A percentile compares a stretch with the other conserved stretches of the same genome.
Evolutionary conservation across 2,888 invertebrate genomes (phyloP).

Genomic region (Coecobrya sp.): DNA sequence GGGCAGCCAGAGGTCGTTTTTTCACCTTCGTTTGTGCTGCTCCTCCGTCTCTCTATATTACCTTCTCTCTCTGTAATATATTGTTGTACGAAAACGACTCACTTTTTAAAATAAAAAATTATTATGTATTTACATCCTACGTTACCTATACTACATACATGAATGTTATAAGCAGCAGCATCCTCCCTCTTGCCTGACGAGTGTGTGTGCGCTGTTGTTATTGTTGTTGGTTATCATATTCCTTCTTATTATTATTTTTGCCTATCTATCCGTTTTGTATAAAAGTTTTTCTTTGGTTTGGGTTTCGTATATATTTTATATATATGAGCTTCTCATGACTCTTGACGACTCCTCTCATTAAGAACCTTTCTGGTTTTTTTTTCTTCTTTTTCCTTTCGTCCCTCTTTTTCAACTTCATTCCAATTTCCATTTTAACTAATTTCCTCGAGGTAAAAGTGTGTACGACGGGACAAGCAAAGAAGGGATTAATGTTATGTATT

Average conservation of each 20-base stretch:
- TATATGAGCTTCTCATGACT: conserved; percentile 22
- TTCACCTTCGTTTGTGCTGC: conserved; percentile 65
- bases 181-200: conserved; percentile 71
- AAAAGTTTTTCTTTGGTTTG: too few species aligned
- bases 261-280: conserved; percentile 16
- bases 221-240: conserved; percentile 19
- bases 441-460: conserved; percentile 78
- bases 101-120: conserved; percentile 54
- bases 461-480: conserved; percentile 27
- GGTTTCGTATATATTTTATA: too few species aligned
- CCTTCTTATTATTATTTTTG: background rate
- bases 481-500: conserved; percentile 19
- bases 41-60: background rate
- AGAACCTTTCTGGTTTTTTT: conserved; percentile 74
- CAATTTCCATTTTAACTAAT: conserved; percentile 79
- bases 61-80: too few species aligned
- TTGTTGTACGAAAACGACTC: conserved; percentile 24
- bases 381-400: conserved; percentile 51
- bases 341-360: conserved; percentile 39
- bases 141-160: too few species aligned
- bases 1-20: conserved; percentile 75
- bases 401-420: conserved; percentile 78
- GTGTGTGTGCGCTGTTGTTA: conserved; percentile 51
- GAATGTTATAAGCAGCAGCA: too few species aligned
- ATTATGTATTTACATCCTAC: conserved; percentile 63